Conservation (phyloP, 2,888 invertebrate genomes). For the Hirtodrosophila alboralis region DNA sequence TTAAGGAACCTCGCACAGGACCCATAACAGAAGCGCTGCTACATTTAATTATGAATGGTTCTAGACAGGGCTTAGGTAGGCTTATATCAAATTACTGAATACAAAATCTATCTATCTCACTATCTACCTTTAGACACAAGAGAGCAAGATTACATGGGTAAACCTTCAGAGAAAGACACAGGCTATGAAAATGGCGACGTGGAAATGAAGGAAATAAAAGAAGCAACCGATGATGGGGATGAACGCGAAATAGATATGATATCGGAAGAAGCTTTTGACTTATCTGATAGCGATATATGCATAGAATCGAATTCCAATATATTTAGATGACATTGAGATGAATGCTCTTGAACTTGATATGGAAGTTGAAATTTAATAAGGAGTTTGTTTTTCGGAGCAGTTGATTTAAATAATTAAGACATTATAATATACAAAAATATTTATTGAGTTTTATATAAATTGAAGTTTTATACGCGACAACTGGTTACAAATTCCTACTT, state of each 20-base stretch:
- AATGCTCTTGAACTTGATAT: constrained; percentile 20
- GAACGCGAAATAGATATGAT: not conserved
- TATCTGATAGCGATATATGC: constrained; percentile 20
- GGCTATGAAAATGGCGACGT: constrained; percentile 19
- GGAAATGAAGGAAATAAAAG: constrained; percentile 2
- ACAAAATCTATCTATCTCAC: no score
- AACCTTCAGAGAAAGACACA: constrained; percentile 21
- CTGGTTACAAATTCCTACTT: constrained; percentile 64
- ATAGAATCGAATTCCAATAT: constrained; percentile 8
- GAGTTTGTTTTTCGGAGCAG: constrained; percentile 22
- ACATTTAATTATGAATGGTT: constrained; percentile 36
- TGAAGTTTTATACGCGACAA: constrained; percentile 38
- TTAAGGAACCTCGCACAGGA: constrained; percentile 48
- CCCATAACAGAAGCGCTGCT: constrained; percentile 57
- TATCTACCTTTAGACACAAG: not conserved
- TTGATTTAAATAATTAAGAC: constrained; percentile 11
- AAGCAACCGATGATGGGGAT: not conserved
- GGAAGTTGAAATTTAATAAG: constrained; percentile 11
- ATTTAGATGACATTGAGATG: constrained; percentile 17
- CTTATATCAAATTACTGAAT: not conserved
- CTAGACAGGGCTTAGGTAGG: constrained; percentile 4
- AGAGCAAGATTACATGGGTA: not conserved
- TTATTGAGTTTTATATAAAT: constrained; percentile 34
- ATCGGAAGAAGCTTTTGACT: not conserved
- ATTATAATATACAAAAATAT: constrained; percentile 4